Conservation (phyloP, 64 coral and sea anemone genomes). For the Stylophora pistillata region DNA sequence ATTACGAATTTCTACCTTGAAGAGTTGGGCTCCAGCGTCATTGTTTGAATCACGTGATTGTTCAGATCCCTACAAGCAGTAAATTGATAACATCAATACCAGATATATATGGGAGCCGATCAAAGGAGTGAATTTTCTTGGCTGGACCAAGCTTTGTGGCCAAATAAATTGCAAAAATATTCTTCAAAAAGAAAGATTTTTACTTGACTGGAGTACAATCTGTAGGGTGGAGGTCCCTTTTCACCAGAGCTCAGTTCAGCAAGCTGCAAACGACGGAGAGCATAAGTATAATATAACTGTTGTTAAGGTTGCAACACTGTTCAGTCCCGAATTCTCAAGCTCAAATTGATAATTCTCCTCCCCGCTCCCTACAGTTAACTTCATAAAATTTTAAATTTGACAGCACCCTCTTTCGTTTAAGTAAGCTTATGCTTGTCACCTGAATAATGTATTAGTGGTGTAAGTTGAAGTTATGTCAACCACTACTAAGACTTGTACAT, state of each 20-base stretch:
- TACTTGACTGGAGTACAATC: slow-evolving; percentile 34
- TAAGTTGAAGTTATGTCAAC: too few species aligned
- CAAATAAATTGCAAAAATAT: not conserved
- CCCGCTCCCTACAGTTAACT: too few species aligned
- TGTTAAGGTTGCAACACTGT: not conserved
- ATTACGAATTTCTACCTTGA: slow-evolving; percentile 16
- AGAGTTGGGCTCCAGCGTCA: not conserved
- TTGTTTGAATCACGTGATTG: not conserved
- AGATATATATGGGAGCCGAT: not conserved
- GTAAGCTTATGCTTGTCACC: too few species aligned
- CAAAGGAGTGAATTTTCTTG: too few species aligned
- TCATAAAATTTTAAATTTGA: too few species aligned
- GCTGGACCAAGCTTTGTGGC: not conserved
- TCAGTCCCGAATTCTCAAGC: not conserved
- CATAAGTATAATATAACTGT: not conserved
- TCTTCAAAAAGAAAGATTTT: not conserved
- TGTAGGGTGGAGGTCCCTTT: slow-evolving; percentile 27
- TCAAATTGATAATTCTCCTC: too few species aligned
- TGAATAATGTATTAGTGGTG: too few species aligned
- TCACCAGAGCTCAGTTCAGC: not conserved
- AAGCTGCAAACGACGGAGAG: not conserved
- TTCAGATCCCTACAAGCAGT: not conserved
- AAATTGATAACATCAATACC: not conserved
- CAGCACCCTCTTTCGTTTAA: too few species aligned
- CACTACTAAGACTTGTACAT: too few species aligned